Evolutionary conservation across 1,140 invertebrate species (phyloP), one percentile per base, ranked within the genome.

Genomic region (Mercenaria mercenaria): DNA sequence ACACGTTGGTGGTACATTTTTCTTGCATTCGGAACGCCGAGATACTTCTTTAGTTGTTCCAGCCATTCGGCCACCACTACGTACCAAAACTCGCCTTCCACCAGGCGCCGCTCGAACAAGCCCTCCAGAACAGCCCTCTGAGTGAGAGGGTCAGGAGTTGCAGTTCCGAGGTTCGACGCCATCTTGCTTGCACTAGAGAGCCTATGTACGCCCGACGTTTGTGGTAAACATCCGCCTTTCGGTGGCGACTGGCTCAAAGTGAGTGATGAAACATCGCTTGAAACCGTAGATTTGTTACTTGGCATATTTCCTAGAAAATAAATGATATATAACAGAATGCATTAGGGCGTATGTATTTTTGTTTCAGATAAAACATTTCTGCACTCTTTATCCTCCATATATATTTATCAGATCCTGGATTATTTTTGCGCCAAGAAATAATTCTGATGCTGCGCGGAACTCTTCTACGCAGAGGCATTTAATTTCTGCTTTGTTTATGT

Each of bases 11-110:
- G 91, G 76, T 94, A 94, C 89, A 92, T 94, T 85, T 95, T 94
- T 52, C 94, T 91, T 13, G 91, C 90, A 41, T 91, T 93, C 20
- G 92, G 91, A 64, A 95, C 92, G 3, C 94, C 94, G 1, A 94
- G 89, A 86, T 94, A 95, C 79, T 93, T 92, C 82, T 95, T 95
- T 29, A 95, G 77, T 77, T 95, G 93, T 88, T 95, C 94, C 41
- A 95, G 47, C 95, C 95, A 95, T 91, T 95, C 95, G 0, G 94
- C 93, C 13, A 95, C 93, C 20, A 95, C 89, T 6, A 95, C 93
- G 76, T 94, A 95, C 95, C 95, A 95, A 90, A 94, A 95, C 39
- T 95, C 95, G 0, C 94, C 95, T 86, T 95, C 95, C 4, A 93
- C 91, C 47, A 93, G 86, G n/a, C 91, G 85, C 39, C 93, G 88